Evolutionary conservation across 2,797 vertebrate genomes (phyloP).

Genomic region (Alcedo quadribrachys): DNA sequence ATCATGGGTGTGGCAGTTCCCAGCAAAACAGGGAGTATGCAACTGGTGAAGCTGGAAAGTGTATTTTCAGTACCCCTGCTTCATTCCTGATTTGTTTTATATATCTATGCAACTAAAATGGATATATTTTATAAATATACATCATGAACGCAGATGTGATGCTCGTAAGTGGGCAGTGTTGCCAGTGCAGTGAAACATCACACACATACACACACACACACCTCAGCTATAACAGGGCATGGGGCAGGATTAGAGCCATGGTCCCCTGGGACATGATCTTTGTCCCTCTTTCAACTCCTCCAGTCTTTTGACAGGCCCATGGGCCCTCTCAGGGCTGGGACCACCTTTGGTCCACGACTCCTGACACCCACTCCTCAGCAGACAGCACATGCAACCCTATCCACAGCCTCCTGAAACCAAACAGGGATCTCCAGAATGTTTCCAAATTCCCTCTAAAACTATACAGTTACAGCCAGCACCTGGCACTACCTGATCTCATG

Average conservation of each 20-base stretch:
- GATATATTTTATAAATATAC: too few species aligned
- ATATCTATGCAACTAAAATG: neutral
- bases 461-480: neutral
- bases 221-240: rapidly evolving
- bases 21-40: neutral
- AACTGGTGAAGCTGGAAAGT: neutral
- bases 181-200: neutral
- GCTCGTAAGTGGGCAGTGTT: neutral
- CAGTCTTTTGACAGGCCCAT: neutral
- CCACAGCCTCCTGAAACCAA: neutral
- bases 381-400: rapidly evolving
- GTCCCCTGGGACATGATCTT: neutral
- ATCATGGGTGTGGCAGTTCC: neutral
- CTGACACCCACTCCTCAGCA: neutral
- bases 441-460: neutral
- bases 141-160: neutral
- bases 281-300: neutral
- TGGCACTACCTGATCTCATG: neutral
- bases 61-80: neutral
- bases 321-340: neutral
- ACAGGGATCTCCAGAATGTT: rapidly evolving
- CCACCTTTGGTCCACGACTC: rapidly evolving
- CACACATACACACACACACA: rapidly evolving
- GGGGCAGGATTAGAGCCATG: neutral
- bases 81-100: neutral